Conservation (phyloP, 2,888 invertebrate species). For the Myathropa florea region DNA sequence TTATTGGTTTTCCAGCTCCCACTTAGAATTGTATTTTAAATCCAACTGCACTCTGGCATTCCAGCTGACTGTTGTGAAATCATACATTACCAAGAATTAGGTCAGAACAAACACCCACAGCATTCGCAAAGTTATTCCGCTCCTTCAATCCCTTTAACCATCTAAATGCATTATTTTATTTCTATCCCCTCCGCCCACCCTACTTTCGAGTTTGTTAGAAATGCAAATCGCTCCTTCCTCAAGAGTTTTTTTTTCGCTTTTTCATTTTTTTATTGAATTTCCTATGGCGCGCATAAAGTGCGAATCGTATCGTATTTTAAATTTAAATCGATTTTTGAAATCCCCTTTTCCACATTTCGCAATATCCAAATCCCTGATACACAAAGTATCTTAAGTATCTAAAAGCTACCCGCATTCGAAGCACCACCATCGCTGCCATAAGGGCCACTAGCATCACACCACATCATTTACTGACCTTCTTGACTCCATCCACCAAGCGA, state of each 20-base stretch:
- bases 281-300: slow-evolving; percentile 42
- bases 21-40: not conserved
- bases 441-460: slow-evolving; percentile 11
- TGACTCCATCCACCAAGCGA: slow-evolving; percentile 22
- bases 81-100: not conserved
- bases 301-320: slow-evolving; percentile 52
- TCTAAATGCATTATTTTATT: slow-evolving; percentile 31
- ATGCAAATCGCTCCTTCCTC: slow-evolving; percentile 49
- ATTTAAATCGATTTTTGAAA: slow-evolving; percentile 60
- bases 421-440: not conserved
- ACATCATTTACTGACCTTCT: slow-evolving; percentile 48
- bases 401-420: slow-evolving; percentile 12
- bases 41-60: not conserved
- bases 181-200: not conserved
- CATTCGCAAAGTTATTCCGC: not conserved
- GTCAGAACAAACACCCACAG: not conserved
- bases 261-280: slow-evolving; percentile 47
- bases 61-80: not conserved
- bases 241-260: not conserved
- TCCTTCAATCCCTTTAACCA: not conserved
- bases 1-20: not conserved
- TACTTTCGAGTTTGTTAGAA: slow-evolving; percentile 22
- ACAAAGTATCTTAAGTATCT: slow-evolving; percentile 22
- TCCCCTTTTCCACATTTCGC: slow-evolving; percentile 25
- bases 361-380: slow-evolving; percentile 34